Percentiles rank a stretch among this genome's conserved stretches.
Evolutionary conservation across 2,113 vertebrate genomes (phyloP).

Genomic region (Ploceus nigricollis): DNA sequence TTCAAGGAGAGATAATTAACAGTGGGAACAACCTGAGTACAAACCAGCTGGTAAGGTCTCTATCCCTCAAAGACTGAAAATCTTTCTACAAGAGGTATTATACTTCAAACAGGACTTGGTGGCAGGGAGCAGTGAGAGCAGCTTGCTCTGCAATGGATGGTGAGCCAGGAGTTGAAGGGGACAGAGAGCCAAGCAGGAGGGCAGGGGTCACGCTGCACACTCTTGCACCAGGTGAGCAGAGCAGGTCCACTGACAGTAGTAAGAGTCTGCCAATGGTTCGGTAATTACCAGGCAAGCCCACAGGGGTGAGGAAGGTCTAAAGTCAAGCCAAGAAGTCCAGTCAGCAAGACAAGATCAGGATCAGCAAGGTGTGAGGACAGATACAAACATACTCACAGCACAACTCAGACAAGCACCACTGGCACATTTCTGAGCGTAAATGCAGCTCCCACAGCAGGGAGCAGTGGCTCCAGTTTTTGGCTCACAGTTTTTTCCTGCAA

Average conservation of each 20-base stretch:
- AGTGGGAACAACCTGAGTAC: background rate
- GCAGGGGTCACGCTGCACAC: background rate
- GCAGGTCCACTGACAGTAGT: background rate
- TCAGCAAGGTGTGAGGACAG: background rate
- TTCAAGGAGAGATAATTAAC: constrained; percentile 13
- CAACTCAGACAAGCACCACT: background rate
- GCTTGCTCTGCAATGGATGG: background rate
- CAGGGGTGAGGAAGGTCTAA: background rate
- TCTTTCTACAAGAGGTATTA: background rate
- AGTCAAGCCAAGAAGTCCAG: background rate
- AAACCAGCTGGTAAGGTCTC: background rate
- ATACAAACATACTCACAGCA: background rate
- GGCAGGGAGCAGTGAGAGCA: background rate
- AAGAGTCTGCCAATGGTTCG: background rate
- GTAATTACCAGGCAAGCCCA: background rate
- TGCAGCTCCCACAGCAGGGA: background rate
- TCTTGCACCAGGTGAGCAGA: background rate
- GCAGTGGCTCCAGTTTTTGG: background rate
- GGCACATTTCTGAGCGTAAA: background rate
- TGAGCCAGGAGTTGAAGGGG: background rate
- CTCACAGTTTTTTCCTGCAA: background rate
- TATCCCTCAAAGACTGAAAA: background rate
- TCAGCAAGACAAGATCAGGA: background rate
- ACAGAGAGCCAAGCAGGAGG: background rate
- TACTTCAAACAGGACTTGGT: background rate